Evolutionary conservation across 1,140 invertebrate genomes (phyloP).

Genomic region (Acromyrmex charruanus): DNA sequence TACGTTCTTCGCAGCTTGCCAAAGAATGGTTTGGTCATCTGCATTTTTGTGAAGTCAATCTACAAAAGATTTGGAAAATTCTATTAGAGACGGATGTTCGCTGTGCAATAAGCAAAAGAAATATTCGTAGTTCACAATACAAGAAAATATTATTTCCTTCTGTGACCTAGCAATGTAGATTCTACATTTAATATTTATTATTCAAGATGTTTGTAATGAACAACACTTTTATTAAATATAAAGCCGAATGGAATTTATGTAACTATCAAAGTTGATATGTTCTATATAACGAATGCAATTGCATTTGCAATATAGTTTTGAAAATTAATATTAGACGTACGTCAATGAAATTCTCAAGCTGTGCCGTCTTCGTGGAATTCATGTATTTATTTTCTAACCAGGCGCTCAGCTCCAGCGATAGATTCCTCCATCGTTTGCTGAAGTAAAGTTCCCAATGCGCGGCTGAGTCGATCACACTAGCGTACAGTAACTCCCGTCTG

Average conservation of each 20-base stretch:
- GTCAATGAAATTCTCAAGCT: constrained; percentile 91
- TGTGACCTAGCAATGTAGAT: neutral
- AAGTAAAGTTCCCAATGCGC: constrained; percentile 94
- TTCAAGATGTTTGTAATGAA: neutral
- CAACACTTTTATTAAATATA: constrained; percentile 7
- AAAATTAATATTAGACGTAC: constrained; percentile 73
- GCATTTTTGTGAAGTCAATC: constrained; percentile 94
- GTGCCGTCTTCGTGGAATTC: constrained; percentile 90
- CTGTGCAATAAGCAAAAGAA: neutral
- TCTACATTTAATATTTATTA: neutral
- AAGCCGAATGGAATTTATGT: neutral
- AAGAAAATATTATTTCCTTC: neutral
- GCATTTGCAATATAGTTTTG: neutral
- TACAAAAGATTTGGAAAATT: constrained; percentile 78
- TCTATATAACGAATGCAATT: neutral
- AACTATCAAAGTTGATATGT: neutral
- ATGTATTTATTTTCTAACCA: constrained; percentile 94
- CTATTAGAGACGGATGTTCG: neutral
- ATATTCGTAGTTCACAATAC: neutral
- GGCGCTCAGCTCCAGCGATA: constrained; percentile 91
- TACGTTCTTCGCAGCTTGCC: constrained; percentile 92
- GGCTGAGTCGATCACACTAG: constrained; percentile 89
- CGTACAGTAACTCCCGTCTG: constrained; percentile 89
- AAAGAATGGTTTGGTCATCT: constrained; percentile 95
- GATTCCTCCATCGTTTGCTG: constrained; percentile 92